Evolutionary conservation across 1,140 invertebrate species (phyloP).

Genomic region (Drosophila sp.): DNA sequence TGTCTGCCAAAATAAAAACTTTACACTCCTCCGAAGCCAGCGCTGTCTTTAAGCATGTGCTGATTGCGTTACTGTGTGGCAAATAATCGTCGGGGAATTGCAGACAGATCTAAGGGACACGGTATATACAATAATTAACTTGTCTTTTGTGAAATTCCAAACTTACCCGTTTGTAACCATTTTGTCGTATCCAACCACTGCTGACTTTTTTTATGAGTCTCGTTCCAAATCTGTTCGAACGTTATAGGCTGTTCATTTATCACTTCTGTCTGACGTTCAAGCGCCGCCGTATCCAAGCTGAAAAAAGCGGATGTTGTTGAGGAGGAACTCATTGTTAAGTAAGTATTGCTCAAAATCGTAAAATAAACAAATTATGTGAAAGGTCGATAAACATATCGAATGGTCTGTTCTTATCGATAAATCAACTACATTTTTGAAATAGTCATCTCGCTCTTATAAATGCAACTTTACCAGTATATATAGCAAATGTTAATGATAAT

Average conservation of each 20-base stretch:
- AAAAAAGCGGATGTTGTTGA: constrained; percentile 69
- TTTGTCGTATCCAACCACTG: constrained; percentile 88
- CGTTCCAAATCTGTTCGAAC: constrained; percentile 77
- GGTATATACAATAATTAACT: constrained; percentile 7
- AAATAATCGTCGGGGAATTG: constrained; percentile 96
- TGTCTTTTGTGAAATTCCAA: constrained; percentile 3
- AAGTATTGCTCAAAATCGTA: constrained; percentile 28
- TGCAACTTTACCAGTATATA: background rate
- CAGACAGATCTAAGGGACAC: constrained; percentile 89
- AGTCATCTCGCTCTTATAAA: constrained; percentile 8
- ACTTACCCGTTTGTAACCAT: constrained; percentile 88
- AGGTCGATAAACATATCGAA: constrained; percentile 10
- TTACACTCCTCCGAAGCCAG: constrained; percentile 77
- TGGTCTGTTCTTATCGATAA: background rate
- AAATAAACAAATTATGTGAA: constrained; percentile 52
- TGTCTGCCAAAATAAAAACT: constrained; percentile 95
- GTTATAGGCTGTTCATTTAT: constrained; percentile 27
- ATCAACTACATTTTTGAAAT: background rate
- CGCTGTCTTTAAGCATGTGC: constrained; percentile 86
- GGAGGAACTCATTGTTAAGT: constrained; percentile 47
- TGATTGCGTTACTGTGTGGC: constrained; percentile 89
- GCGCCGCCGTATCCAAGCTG: constrained; percentile 66
- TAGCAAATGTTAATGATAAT: too few relatives aligned
- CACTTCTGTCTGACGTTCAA: constrained; percentile 67
- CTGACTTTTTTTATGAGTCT: constrained; percentile 86